phyloP scores from a whole-genome alignment of 2,888 invertebrate genomes.

The Criorhina ranunculi region DNA sequence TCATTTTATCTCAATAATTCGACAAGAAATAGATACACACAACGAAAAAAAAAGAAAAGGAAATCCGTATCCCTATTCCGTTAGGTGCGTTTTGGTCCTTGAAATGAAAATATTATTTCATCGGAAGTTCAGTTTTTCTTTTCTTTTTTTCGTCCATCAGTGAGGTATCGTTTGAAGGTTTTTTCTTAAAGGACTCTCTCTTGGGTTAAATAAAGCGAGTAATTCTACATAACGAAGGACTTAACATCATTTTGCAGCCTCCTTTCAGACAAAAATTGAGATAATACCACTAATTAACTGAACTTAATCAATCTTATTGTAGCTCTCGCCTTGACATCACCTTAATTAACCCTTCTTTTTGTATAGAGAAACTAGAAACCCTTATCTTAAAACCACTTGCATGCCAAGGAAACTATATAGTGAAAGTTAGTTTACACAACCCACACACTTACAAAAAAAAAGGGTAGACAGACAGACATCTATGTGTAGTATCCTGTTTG shows the following conservation, averaged over 20 bases:
- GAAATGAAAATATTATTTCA: slow-evolving; percentile 33
- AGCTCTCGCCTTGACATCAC: slow-evolving; percentile 44
- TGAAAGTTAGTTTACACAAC: slow-evolving; percentile 56
- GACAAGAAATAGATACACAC: background rate
- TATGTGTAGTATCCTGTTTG: slow-evolving; percentile 55
- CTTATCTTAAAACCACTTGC: slow-evolving; percentile 15
- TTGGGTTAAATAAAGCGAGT: slow-evolving; percentile 44
- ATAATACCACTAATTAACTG: slow-evolving; percentile 66
- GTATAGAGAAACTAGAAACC: too few relatives aligned
- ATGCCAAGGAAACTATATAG: slow-evolving; percentile 45
- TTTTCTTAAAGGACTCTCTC: background rate
- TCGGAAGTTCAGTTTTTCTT: slow-evolving; percentile 53
- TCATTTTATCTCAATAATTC: background rate
- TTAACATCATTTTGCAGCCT: background rate
- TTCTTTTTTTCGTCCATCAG: slow-evolving; percentile 20
- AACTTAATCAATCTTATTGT: slow-evolving; percentile 74
- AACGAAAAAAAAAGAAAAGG: too few relatives aligned
- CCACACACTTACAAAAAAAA: slow-evolving; percentile 14
- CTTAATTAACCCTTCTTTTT: slow-evolving; percentile 68
- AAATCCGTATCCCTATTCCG: slow-evolving; percentile 16
- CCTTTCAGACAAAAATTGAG: slow-evolving; percentile 39
- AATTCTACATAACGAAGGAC: slow-evolving; percentile 26
- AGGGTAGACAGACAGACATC: slow-evolving; percentile 50
- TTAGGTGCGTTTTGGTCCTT: slow-evolving; percentile 49
- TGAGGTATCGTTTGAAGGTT: slow-evolving; percentile 18